A percentile compares a stretch with the other conserved stretches of the same genome.
These are phyloP conservation scores for Lepisosteus oculatus DNA, from an alignment of 2,113 vertebrate species.

Conservation along the genomic window DNA sequence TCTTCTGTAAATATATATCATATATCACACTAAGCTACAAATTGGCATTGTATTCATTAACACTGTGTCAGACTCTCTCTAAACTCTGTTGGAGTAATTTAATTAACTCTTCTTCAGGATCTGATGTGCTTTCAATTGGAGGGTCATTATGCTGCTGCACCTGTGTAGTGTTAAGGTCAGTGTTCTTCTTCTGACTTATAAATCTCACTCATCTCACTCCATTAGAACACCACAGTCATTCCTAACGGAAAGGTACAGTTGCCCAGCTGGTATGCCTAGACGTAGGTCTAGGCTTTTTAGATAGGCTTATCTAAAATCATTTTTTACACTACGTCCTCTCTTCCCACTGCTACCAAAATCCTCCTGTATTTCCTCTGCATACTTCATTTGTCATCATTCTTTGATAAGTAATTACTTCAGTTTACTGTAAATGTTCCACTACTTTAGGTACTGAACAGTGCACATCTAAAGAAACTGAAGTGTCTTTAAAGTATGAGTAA, in stretches of 20 bases:
- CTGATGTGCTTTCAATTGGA: slow-evolving; percentile 90
- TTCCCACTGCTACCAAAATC: slow-evolving; percentile 21
- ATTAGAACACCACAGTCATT: slow-evolving; percentile 68
- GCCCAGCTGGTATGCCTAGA: no score
- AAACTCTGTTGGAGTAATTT: slow-evolving; percentile 59
- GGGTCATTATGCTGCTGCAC: slow-evolving; percentile 98
- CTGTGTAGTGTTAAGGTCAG: slow-evolving; percentile 99
- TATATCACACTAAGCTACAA: not conserved
- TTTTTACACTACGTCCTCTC: slow-evolving; percentile 39
- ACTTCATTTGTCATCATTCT: not conserved
- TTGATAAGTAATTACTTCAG: no score
- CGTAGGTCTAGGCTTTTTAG: no score
- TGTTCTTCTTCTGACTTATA: slow-evolving; percentile 83
- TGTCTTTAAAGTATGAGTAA: no score
- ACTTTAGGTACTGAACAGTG: no score
- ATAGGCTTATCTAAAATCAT: no score
- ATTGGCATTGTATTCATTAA: slow-evolving; percentile 7
- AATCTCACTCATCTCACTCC: slow-evolving; percentile 74
- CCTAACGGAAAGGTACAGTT: slow-evolving; percentile 67
- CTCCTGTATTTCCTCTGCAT: slow-evolving; percentile 19
- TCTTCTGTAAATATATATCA: no score
- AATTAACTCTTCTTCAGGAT: slow-evolving; percentile 92
- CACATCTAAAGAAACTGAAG: no score
- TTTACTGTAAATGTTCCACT: no score
- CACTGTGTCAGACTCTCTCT: slow-evolving; percentile 14